Conservation (phyloP, 2,888 invertebrate genomes). For the Trachelus stipa region DNA sequence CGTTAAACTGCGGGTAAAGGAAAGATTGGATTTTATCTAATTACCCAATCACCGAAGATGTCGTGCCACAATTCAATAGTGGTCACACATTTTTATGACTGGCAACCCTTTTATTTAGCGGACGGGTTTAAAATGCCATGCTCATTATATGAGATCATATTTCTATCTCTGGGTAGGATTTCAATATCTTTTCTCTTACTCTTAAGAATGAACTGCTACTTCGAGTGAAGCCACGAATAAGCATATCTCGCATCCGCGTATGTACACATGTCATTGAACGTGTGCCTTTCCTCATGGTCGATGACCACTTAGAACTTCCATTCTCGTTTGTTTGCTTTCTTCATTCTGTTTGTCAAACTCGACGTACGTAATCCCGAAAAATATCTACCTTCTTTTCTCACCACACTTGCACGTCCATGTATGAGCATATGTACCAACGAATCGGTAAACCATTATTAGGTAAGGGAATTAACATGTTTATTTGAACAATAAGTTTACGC, state of each 20-base stretch:
- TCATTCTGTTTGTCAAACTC: constrained; percentile 1
- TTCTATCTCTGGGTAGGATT: neutral
- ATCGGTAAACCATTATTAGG: neutral
- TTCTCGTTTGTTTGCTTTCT: constrained; percentile 12
- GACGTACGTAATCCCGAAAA: neutral
- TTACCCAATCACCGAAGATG: neutral
- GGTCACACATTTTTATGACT: neutral
- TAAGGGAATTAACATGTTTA: neutral
- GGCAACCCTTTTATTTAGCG: neutral
- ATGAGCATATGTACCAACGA: neutral
- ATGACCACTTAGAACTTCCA: constrained; percentile 8
- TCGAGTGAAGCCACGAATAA: neutral
- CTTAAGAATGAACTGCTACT: neutral
- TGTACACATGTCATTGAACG: constrained; percentile 1
- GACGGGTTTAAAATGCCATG: neutral
- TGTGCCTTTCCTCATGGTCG: constrained; percentile 1
- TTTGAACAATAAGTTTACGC: neutral
- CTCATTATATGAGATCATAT: neutral
- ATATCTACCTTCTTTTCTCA: neutral
- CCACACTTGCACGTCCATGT: neutral
- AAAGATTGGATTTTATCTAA: neutral
- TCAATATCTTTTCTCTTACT: neutral
- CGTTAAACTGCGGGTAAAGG: neutral
- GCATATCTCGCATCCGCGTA: neutral
- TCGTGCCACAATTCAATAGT: neutral